A percentile compares a stretch with the other conserved stretches of the same genome.
These are phyloP conservation scores for Hydractinia symbiolongicarpus DNA, from an alignment of 30 jellyfish, hydroid and myxozoan genomes.

Conservation along the genomic window DNA sequence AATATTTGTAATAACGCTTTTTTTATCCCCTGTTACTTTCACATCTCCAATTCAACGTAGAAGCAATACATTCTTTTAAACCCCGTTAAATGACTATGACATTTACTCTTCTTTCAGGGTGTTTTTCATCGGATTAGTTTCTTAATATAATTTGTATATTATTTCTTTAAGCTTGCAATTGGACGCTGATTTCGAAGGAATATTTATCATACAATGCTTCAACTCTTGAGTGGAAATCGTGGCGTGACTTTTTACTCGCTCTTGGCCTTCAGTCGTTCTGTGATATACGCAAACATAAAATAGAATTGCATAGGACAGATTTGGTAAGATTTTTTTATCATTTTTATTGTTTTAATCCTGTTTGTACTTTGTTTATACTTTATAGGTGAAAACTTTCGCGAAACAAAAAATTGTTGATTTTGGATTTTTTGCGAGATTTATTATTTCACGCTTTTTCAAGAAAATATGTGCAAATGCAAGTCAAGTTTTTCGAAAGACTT, in stretches of 20 bases:
- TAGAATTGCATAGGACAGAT: constrained; percentile 22
- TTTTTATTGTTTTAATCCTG: neutral
- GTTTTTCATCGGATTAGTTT: too few species aligned
- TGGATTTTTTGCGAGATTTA: neutral
- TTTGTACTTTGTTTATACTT: neutral
- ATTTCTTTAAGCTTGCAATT: constrained; percentile 12
- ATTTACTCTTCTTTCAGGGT: too few species aligned
- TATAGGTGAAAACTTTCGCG: too few species aligned
- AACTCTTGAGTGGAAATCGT: constrained; percentile 23
- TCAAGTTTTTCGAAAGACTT: too few species aligned
- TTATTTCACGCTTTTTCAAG: too few species aligned
- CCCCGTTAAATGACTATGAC: too few species aligned
- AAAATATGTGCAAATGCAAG: too few species aligned
- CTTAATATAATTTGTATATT: too few species aligned
- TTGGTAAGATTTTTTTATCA: constrained; percentile 26
- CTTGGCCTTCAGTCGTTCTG: constrained; percentile 41
- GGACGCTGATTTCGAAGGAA: neutral
- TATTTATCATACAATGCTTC: neutral
- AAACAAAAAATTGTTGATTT: neutral
- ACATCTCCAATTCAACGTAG: too few species aligned
- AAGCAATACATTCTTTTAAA: too few species aligned
- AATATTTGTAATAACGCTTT: too few species aligned
- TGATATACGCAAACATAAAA: constrained; percentile 19
- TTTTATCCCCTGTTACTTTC: too few species aligned
- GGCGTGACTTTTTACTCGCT: constrained; percentile 43